Conservation (phyloP, 2,113 vertebrate genomes). For the Lycocorax pyrrhopterus region DNA sequence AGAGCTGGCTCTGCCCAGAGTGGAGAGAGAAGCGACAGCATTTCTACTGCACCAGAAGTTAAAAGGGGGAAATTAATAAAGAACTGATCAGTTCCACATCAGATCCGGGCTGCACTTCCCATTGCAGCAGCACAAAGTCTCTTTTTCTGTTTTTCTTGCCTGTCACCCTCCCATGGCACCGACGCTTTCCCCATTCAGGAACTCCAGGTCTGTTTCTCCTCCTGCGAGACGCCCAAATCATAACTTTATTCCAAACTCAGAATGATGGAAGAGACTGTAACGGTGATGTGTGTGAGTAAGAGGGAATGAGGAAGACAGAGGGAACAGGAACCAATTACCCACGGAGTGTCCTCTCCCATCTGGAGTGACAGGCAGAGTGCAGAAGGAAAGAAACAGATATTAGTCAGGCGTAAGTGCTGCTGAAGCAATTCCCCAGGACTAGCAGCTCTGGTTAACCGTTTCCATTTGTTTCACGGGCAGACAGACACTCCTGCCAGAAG, state of each 20-base stretch:
- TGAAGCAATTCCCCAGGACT: slow-evolving; percentile 9
- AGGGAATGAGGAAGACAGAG: slow-evolving; percentile 41
- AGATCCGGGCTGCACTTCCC: fast-evolving
- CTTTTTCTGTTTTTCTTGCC: neutral
- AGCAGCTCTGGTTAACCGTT: slow-evolving; percentile 16
- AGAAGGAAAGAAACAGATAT: slow-evolving; percentile 59
- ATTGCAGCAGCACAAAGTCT: neutral
- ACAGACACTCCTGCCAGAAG: neutral
- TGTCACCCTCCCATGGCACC: neutral
- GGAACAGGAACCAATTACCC: slow-evolving; percentile 69
- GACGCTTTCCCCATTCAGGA: neutral
- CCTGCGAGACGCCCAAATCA: neutral
- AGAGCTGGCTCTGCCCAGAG: neutral
- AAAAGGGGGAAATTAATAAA: neutral
- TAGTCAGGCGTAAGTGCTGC: slow-evolving; percentile 20
- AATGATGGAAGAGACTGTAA: neutral
- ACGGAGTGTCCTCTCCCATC: slow-evolving; percentile 68
- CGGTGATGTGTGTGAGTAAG: neutral
- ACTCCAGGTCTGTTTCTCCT: neutral
- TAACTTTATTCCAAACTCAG: neutral
- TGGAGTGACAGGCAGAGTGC: slow-evolving; percentile 65
- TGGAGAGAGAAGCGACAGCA: neutral
- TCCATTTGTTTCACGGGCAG: neutral
- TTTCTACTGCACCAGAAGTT: neutral
- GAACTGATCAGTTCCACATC: neutral